phyloP scores from a whole-genome alignment of 2,113 vertebrate genomes.

The Engraulis encrasicolus region DNA sequence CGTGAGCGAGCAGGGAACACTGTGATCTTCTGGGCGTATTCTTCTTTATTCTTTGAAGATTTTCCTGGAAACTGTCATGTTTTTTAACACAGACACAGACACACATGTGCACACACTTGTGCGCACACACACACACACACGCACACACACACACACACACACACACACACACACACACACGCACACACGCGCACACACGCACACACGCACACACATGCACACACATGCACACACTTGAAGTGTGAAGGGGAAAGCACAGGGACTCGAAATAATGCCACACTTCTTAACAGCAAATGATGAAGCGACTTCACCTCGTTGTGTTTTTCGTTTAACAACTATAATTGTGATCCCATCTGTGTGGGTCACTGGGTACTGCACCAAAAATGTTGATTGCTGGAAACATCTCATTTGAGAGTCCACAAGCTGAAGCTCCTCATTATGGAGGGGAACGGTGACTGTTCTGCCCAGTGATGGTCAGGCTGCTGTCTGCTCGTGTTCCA shows the following conservation, averaged over 20 bases:
- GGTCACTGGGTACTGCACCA: background rate
- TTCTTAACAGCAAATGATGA: no score
- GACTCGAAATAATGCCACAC: background rate
- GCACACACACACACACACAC: no score
- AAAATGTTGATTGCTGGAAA: background rate
- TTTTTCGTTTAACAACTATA: background rate
- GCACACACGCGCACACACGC: no score
- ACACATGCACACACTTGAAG: no score
- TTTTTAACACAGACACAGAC: background rate
- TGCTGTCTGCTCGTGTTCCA: background rate
- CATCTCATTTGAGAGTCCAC: conserved; percentile 10
- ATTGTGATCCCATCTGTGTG: conserved; percentile 3
- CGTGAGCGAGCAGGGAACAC: background rate
- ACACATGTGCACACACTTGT: no score
- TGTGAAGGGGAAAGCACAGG: no score
- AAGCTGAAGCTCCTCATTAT: background rate
- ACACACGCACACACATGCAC: no score
- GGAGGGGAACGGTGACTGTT: background rate
- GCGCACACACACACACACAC: no score
- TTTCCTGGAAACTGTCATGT: background rate
- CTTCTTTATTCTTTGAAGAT: no score
- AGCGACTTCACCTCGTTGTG: background rate
- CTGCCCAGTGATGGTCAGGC: no score
- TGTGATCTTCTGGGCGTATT: background rate
- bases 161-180: no score